A percentile compares a stretch with the other conserved stretches of the same genome.
These are phyloP conservation scores for Hydrotaea diabolus DNA, from an alignment of 2,888 invertebrate genomes.

Conservation along the genomic window DNA sequence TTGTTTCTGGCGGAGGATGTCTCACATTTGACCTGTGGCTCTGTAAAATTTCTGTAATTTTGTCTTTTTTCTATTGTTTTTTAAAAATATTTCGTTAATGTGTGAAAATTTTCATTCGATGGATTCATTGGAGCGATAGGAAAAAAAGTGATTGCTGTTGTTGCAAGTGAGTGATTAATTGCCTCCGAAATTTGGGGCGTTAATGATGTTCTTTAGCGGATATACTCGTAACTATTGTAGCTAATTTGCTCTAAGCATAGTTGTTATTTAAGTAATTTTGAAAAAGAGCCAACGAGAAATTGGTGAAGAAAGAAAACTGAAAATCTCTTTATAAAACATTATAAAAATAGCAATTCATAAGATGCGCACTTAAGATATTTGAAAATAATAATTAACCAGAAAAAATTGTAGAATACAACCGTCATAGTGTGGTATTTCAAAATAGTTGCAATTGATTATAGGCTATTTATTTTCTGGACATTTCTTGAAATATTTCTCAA, in stretches of 20 bases:
- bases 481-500: too few species aligned
- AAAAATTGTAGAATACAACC: background rate
- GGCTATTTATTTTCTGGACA: background rate
- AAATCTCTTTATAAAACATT: background rate
- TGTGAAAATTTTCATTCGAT: conserved; percentile 52
- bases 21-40: conserved; percentile 49
- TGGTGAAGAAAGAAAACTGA: background rate
- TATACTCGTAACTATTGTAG: conserved; percentile 20
- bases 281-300: too few species aligned
- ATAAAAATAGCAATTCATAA: conserved; percentile 35
- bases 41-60: conserved; percentile 4
- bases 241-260: background rate
- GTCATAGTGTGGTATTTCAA: background rate
- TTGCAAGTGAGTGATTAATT: conserved; percentile 61
- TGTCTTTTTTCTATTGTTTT: conserved; percentile 17
- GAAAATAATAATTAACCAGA: conserved; percentile 2
- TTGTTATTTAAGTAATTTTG: conserved; percentile 19
- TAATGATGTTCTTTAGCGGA: conserved; percentile 51
- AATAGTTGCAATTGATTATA: background rate
- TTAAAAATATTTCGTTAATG: conserved; percentile 31
- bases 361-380: background rate
- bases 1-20: conserved; percentile 13
- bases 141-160: background rate
- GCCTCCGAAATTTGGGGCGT: conserved; percentile 54
- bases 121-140: background rate